Conservation (phyloP, 2,797 vertebrate species). For the Balearica regulorum region DNA sequence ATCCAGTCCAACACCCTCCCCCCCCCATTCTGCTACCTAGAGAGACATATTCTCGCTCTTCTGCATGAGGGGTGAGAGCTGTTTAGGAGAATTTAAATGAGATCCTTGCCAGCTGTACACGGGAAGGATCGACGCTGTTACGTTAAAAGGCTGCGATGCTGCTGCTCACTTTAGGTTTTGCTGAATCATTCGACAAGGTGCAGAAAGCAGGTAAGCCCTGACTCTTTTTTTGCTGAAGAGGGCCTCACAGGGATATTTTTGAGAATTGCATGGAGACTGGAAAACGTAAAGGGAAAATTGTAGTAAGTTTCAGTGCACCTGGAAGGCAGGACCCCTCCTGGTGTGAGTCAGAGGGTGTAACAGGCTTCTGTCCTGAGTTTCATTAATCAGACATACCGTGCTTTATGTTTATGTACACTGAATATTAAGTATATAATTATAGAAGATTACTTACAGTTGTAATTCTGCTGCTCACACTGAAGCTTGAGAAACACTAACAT, state of each 20-base stretch:
- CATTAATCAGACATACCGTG: not conserved
- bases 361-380: constrained; percentile 23
- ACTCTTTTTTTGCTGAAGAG: constrained; percentile 2
- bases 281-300: not conserved
- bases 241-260: constrained; percentile 51
- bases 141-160: not conserved
- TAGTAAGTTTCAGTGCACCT: constrained; percentile 36
- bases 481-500: not conserved
- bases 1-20: rapidly evolving
- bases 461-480: not conserved
- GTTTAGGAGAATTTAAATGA: not conserved
- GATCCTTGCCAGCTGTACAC: not conserved
- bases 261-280: constrained; percentile 34
- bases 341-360: constrained; percentile 52
- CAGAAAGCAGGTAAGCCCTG: constrained; percentile 13
- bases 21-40: not conserved
- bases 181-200: constrained; percentile 28
- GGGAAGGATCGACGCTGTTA: not conserved
- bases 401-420: constrained; percentile 10
- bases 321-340: not conserved
- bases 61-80: not conserved
- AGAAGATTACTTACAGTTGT: not conserved
- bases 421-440: constrained; percentile 34
- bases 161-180: not conserved
- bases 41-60: not conserved